A percentile compares a stretch with the other conserved stretches of the same genome.
phyloP scores from a whole-genome alignment of 2,113 vertebrate species.

The Struthio camelus region DNA sequence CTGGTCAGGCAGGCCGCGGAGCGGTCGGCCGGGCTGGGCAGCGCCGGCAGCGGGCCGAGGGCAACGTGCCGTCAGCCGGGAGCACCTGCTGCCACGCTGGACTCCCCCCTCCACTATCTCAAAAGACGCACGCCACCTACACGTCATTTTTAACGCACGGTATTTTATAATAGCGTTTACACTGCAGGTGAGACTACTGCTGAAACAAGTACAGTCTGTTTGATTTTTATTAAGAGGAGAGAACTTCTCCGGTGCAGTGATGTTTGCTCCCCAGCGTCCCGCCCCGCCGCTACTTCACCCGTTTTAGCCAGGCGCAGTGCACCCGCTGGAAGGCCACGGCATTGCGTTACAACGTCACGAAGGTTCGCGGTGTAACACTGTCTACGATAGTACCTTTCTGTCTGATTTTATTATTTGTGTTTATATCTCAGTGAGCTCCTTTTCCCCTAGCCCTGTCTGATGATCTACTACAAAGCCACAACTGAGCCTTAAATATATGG shows the following conservation, averaged over 20 bases:
- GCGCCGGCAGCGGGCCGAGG: no score
- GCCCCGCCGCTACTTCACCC: background rate
- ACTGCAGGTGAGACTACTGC: rapidly evolving
- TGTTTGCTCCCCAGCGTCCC: no score
- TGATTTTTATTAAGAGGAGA: background rate
- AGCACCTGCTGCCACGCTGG: background rate
- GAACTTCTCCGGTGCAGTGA: rapidly evolving
- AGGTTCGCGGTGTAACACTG: background rate
- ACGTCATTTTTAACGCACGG: rapidly evolving
- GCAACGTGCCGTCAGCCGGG: no score
- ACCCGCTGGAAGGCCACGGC: background rate
- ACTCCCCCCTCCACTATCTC: rapidly evolving
- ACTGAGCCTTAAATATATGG: background rate
- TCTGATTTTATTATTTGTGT: background rate
- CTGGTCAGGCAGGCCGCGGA: no score
- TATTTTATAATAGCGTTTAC: background rate
- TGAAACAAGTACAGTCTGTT: background rate
- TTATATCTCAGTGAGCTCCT: background rate
- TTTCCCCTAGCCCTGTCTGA: background rate
- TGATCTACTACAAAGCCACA: background rate
- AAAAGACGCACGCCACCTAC: rapidly evolving
- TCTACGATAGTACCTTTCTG: background rate
- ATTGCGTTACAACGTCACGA: background rate
- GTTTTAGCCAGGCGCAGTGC: background rate
- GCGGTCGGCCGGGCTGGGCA: no score